These are phyloP conservation scores for Anodontia alba DNA, from an alignment of 2,888 invertebrate genomes.

Conservation along the genomic window DNA sequence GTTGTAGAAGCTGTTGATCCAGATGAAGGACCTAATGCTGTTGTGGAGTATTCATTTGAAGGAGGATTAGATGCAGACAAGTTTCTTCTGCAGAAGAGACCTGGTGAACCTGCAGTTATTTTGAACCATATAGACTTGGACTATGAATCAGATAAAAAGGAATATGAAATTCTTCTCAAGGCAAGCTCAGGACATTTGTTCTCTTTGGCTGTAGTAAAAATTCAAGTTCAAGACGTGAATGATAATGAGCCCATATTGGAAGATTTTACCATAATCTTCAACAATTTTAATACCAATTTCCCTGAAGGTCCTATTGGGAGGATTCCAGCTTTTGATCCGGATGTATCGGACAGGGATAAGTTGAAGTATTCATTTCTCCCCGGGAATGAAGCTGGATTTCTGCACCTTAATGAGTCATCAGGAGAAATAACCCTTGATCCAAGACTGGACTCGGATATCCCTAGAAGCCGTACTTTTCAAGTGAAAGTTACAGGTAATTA, in stretches of 20 bases:
- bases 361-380: slow-evolving; percentile 93
- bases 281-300: slow-evolving; percentile 97
- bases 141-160: slow-evolving; percentile 97
- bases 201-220: slow-evolving; percentile 94
- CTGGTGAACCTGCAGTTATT: slow-evolving; percentile 92
- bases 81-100: slow-evolving; percentile 88
- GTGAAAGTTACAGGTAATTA: slow-evolving; percentile 92
- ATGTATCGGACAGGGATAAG: slow-evolving; percentile 91
- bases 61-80: slow-evolving; percentile 94
- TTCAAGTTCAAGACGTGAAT: slow-evolving; percentile 95
- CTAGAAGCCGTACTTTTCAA: slow-evolving; percentile 96
- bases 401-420: slow-evolving; percentile 92
- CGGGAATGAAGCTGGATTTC: slow-evolving; percentile 96
- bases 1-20: slow-evolving; percentile 95
- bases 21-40: slow-evolving; percentile 96
- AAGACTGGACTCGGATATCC: slow-evolving; percentile 97
- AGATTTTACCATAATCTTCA: slow-evolving; percentile 97
- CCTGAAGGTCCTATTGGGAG: slow-evolving; percentile 95
- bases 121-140: slow-evolving; percentile 96
- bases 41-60: slow-evolving; percentile 96
- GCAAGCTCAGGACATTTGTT: slow-evolving; percentile 96
- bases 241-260: slow-evolving; percentile 96
- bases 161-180: slow-evolving; percentile 94
- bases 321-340: slow-evolving; percentile 97
- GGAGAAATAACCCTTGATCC: slow-evolving; percentile 95